Conservation (phyloP, 2,888 invertebrate species). For the Aphodius granarius region DNA sequence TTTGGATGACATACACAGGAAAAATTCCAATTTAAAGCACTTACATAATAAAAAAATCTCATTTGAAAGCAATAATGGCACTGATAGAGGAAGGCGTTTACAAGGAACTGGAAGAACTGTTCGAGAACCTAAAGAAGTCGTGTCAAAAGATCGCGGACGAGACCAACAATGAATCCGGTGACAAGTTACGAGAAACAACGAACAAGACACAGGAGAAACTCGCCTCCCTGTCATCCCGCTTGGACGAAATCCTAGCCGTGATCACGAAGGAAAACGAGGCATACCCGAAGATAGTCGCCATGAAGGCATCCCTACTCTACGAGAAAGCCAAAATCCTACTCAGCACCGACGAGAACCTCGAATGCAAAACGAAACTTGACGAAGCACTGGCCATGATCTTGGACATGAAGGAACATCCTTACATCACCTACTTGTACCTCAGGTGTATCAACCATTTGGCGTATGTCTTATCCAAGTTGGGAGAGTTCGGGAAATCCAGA, state of each 20-base stretch:
- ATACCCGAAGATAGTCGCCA: conserved; percentile 42
- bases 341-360: conserved; percentile 36
- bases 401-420: conserved; percentile 39
- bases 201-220: conserved; percentile 27
- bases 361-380: conserved; percentile 42
- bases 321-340: conserved; percentile 50
- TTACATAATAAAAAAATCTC: not conserved
- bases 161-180: conserved; percentile 21
- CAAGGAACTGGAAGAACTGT: conserved; percentile 32
- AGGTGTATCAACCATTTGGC: conserved; percentile 62
- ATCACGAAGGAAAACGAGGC: conserved; percentile 29
- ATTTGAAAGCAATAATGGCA: conserved; percentile 22
- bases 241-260: conserved; percentile 29
- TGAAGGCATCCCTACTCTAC: conserved; percentile 49
- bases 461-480: conserved; percentile 59
- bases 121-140: conserved; percentile 31
- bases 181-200: conserved; percentile 20
- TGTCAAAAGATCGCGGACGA: conserved; percentile 27
- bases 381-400: conserved; percentile 42
- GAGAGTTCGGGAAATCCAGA: conserved; percentile 55
- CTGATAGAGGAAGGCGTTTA: conserved; percentile 29
- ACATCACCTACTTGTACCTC: conserved; percentile 56
- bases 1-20: conserved; percentile 23
- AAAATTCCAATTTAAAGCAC: conserved; percentile 22
- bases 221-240: conserved; percentile 29